These are phyloP conservation scores for Oryzaephilus surinamensis DNA, from an alignment of 1,140 invertebrate species.

Conservation along the genomic window DNA sequence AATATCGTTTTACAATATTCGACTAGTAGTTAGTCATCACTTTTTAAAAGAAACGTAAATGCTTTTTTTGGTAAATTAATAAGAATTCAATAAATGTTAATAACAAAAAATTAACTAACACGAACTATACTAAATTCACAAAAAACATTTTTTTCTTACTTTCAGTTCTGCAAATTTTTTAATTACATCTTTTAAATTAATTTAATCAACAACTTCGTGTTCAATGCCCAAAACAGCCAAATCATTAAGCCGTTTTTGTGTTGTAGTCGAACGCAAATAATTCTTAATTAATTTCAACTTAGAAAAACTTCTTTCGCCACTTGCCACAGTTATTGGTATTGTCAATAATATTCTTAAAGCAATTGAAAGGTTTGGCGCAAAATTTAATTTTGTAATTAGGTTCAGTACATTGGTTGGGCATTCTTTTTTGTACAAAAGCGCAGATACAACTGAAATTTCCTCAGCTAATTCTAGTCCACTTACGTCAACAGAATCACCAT, in stretches of 20 bases:
- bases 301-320: slow-evolving; percentile 1
- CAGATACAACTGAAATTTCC: not conserved
- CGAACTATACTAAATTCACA: too few species aligned
- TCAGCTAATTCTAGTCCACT: not conserved
- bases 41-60: too few species aligned
- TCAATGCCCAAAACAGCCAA: not conserved
- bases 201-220: not conserved
- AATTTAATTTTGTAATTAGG: not conserved
- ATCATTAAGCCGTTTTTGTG: not conserved
- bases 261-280: not conserved
- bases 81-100: too few species aligned
- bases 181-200: too few species aligned
- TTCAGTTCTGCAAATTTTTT: too few species aligned
- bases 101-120: too few species aligned
- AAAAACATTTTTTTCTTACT: too few species aligned
- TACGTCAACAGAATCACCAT: too few species aligned
- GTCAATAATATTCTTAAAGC: not conserved
- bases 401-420: not conserved
- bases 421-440: not conserved
- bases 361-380: slow-evolving; percentile 1
- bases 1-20: too few species aligned
- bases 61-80: too few species aligned
- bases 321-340: too few species aligned
- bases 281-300: slow-evolving; percentile 2
- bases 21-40: too few species aligned